phyloP scores from a whole-genome alignment of 1,140 invertebrate species.

The Parasteatoda tepidariorum region DNA sequence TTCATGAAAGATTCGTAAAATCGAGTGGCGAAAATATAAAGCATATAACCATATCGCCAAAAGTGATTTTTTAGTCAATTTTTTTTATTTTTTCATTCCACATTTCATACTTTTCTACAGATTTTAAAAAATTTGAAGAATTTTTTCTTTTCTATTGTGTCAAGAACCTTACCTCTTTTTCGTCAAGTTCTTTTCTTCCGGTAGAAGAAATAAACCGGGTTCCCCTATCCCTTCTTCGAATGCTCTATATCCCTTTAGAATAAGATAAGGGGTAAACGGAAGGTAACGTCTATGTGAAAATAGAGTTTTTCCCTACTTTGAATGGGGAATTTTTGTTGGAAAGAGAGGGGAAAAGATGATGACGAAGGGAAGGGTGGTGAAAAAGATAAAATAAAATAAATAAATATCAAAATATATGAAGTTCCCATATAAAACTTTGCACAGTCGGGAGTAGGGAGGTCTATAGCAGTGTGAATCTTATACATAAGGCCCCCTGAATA shows the following conservation, averaged over 20 bases:
- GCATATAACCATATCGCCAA: slow-evolving; percentile 48
- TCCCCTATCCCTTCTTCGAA: slow-evolving; percentile 22
- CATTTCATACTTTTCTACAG: no score
- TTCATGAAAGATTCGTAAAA: not conserved
- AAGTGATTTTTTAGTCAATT: slow-evolving; percentile 20
- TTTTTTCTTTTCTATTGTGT: not conserved
- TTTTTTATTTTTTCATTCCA: not conserved
- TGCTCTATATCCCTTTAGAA: not conserved
- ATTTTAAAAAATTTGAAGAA: slow-evolving; percentile 40
- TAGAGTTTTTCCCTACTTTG: slow-evolving; percentile 57
- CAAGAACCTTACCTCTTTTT: not conserved
- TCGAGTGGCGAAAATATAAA: slow-evolving; percentile 37
- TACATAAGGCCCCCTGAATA: slow-evolving; percentile 28
- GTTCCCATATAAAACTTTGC: slow-evolving; percentile 47
- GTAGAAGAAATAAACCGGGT: slow-evolving; percentile 46
- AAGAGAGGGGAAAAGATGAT: slow-evolving; percentile 1
- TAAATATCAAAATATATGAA: slow-evolving; percentile 2
- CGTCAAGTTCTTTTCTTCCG: not conserved
- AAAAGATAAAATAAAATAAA: slow-evolving; percentile 23
- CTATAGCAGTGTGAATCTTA: not conserved
- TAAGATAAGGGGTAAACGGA: slow-evolving; percentile 27
- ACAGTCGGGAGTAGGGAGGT: slow-evolving; percentile 18
- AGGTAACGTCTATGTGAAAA: slow-evolving; percentile 34
- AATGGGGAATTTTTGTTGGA: slow-evolving; percentile 49
- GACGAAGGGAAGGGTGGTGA: not conserved